Percentiles rank a stretch among this genome's conserved stretches.
phyloP scores from a whole-genome alignment of 2,113 vertebrate species.

The Malaclemys terrapin region DNA sequence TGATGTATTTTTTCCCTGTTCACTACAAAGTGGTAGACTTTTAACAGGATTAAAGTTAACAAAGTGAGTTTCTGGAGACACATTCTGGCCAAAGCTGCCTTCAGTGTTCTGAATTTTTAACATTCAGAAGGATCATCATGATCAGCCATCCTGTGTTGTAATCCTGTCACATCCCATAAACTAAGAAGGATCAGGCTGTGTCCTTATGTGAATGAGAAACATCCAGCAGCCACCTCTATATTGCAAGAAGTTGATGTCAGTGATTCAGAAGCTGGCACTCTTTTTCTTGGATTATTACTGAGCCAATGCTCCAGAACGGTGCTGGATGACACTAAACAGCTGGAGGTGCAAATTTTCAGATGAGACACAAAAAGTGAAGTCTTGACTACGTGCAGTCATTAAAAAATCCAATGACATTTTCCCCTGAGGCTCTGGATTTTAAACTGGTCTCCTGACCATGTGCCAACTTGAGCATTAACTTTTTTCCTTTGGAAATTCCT shows the following conservation, averaged over 20 bases:
- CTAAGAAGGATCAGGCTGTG: not conserved
- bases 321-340: not conserved
- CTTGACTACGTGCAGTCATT: not conserved
- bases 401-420: not conserved
- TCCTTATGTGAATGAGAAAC: not conserved
- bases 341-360: not conserved
- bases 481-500: not conserved
- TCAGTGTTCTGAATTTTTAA: not conserved
- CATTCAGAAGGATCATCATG: rapidly evolving
- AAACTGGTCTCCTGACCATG: not conserved
- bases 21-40: not conserved
- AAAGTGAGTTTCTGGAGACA: not conserved
- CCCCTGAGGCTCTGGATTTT: not conserved
- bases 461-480: not conserved
- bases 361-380: too few species aligned
- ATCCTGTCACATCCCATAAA: not conserved
- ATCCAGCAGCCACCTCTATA: rapidly evolving
- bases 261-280: not conserved
- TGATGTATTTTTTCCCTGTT: not conserved
- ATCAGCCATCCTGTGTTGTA: rapidly evolving
- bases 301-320: not conserved
- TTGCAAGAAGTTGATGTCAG: not conserved
- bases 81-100: not conserved
- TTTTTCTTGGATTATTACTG: not conserved
- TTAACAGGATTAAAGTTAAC: not conserved